Evolutionary conservation across 2,113 vertebrate genomes (phyloP).

Genomic region (Ariopsis seemanni): DNA sequence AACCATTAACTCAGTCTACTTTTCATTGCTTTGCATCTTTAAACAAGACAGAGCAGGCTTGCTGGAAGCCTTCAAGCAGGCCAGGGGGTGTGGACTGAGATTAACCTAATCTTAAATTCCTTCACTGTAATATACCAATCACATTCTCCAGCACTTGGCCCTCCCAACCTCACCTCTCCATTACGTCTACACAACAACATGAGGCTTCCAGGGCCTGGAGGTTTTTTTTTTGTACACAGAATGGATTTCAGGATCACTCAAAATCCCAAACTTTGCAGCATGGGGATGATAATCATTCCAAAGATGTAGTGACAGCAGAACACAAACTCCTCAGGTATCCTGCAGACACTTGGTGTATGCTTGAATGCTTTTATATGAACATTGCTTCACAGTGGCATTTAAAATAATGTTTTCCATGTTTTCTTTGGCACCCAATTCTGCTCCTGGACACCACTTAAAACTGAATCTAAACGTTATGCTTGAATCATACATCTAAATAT

Average conservation of each 20-base stretch:
- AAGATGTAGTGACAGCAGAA: constrained; percentile 10
- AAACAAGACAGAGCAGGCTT: constrained; percentile 82
- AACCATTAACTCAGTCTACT: constrained; percentile 48
- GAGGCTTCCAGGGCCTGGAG: constrained; percentile 55
- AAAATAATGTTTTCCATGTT: not conserved
- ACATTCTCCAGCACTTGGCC: constrained; percentile 53
- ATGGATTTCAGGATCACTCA: constrained; percentile 56
- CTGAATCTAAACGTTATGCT: not conserved
- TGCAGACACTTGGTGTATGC: not conserved
- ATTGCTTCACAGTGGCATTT: constrained; percentile 3
- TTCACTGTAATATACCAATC: constrained; percentile 78
- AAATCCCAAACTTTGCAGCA: constrained; percentile 56
- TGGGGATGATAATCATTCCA: constrained; percentile 30
- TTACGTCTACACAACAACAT: constrained; percentile 57
- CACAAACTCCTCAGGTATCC: not conserved
- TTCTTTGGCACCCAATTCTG: not conserved
- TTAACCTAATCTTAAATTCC: constrained; percentile 84
- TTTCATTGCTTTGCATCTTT: constrained; percentile 61
- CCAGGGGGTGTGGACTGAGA: constrained; percentile 69
- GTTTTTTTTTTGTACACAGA: constrained; percentile 70
- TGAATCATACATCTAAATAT: not conserved
- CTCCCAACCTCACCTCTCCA: constrained; percentile 46
- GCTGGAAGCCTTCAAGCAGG: constrained; percentile 77
- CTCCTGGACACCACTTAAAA: not conserved
- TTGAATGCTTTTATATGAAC: not conserved